A percentile compares a stretch with the other conserved stretches of the same genome.
Conservation (phyloP, 2,113 vertebrate genomes). For the Vicugna pacos region DNA sequence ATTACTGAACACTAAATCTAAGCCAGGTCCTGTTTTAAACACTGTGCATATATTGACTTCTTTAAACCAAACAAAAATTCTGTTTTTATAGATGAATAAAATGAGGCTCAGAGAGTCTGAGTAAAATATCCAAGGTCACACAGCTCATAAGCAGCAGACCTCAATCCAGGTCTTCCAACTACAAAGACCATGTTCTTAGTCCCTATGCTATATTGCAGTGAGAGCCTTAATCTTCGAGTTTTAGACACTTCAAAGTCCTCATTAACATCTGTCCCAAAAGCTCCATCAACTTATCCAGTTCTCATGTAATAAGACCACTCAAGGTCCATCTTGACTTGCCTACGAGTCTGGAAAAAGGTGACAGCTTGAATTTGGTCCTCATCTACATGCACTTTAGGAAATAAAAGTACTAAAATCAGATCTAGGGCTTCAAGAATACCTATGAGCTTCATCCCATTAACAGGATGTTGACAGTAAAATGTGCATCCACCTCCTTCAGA, state of each 20-base stretch:
- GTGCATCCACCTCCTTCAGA: not conserved
- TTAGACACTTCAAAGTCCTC: not conserved
- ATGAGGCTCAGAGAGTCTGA: not conserved
- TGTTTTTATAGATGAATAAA: slow-evolving; percentile 42
- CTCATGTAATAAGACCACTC: not conserved
- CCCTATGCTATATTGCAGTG: not conserved
- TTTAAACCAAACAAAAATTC: not conserved
- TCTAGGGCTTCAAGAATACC: not conserved
- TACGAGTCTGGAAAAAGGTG: not conserved
- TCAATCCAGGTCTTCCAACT: not conserved
- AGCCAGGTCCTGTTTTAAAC: not conserved
- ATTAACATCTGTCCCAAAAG: not conserved
- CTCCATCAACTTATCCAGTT: not conserved
- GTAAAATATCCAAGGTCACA: not conserved
- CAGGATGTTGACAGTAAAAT: not conserved
- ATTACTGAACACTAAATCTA: not conserved
- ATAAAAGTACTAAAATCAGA: not conserved
- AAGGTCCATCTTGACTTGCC: not conserved
- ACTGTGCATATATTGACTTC: not conserved
- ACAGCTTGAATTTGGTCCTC: not conserved
- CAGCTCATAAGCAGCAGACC: not conserved
- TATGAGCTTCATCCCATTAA: not conserved
- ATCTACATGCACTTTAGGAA: not conserved
- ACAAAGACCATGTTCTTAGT: not conserved
- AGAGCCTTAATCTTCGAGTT: not conserved